A percentile compares a stretch with the other conserved stretches of the same genome.
Conservation (phyloP, 2,888 invertebrate species). For the Leucozona laternaria region DNA sequence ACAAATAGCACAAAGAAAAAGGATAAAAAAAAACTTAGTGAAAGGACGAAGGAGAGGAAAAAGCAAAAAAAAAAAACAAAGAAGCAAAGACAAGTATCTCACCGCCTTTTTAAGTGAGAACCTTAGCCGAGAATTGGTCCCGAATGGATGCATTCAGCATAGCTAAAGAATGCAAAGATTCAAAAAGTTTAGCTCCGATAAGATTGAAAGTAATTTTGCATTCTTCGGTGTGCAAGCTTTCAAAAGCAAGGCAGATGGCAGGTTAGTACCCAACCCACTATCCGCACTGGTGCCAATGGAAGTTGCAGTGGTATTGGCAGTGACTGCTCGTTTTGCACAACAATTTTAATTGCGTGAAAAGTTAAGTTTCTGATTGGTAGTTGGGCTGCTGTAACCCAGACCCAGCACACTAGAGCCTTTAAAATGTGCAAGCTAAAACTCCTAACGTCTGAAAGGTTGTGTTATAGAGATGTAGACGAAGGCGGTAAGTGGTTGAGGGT, state of each 20-base stretch:
- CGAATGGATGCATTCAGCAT: slow-evolving; percentile 45
- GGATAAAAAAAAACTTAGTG: background rate
- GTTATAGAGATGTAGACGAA: background rate
- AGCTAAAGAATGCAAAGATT: slow-evolving; percentile 45
- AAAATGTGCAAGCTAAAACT: slow-evolving; percentile 29
- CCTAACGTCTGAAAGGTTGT: slow-evolving; percentile 31
- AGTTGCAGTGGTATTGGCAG: slow-evolving; percentile 15
- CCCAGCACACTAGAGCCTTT: background rate
- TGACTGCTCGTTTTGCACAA: slow-evolving; percentile 39
- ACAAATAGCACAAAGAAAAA: slow-evolving; percentile 59
- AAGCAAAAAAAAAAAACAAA: too few relatives aligned
- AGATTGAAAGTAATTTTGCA: slow-evolving; percentile 75
- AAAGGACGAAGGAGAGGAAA: slow-evolving; percentile 26
- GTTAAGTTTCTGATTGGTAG: slow-evolving; percentile 73
- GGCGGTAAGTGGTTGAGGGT: background rate
- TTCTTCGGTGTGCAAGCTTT: slow-evolving; percentile 49
- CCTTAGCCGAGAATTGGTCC: slow-evolving; percentile 58
- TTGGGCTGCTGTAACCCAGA: background rate
- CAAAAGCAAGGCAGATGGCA: background rate
- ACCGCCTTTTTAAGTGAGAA: slow-evolving; percentile 72
- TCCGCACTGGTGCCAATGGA: background rate
- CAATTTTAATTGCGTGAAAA: slow-evolving; percentile 76
- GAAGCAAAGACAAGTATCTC: slow-evolving; percentile 64
- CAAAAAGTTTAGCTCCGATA: slow-evolving; percentile 69
- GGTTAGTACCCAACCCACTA: too few relatives aligned